Conservation (phyloP, 30 jellyfish, hydroid and myxozoan genomes). For the Pseudorhiza aurosa region DNA sequence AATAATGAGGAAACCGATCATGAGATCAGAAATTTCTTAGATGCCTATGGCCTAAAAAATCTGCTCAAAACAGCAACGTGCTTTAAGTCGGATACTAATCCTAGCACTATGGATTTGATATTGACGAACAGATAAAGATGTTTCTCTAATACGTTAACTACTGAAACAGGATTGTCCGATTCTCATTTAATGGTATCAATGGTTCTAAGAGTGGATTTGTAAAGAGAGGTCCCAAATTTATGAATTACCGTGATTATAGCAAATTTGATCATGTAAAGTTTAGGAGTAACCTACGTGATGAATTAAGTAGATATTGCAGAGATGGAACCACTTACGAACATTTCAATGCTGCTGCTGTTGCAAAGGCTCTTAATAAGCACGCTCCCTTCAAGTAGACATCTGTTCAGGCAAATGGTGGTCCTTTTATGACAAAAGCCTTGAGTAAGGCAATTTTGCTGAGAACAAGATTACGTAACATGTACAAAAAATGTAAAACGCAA, state of each 20-base stretch:
- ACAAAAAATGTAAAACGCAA: neutral
- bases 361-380: too few species aligned
- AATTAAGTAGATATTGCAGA: too few species aligned
- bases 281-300: too few species aligned
- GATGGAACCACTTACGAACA: too few species aligned
- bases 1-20: constrained; percentile 16
- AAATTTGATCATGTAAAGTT: too few species aligned
- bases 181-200: constrained; percentile 15
- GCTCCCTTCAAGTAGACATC: too few species aligned
- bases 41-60: constrained; percentile 36
- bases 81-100: constrained; percentile 17
- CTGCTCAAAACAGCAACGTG: constrained; percentile 18
- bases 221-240: too few species aligned
- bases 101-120: constrained; percentile 5
- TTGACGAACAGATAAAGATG: constrained; percentile 12
- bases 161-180: constrained; percentile 20
- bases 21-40: constrained; percentile 27
- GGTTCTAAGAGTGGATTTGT: neutral
- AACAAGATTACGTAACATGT: neutral
- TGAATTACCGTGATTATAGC: too few species aligned
- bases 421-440: constrained; percentile 24
- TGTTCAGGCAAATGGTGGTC: too few species aligned
- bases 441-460: constrained; percentile 17
- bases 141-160: constrained; percentile 13
- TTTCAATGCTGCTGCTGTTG: too few species aligned